Conservation (phyloP, 2,888 invertebrate genomes). For the Trichogramma dendrolimi region DNA sequence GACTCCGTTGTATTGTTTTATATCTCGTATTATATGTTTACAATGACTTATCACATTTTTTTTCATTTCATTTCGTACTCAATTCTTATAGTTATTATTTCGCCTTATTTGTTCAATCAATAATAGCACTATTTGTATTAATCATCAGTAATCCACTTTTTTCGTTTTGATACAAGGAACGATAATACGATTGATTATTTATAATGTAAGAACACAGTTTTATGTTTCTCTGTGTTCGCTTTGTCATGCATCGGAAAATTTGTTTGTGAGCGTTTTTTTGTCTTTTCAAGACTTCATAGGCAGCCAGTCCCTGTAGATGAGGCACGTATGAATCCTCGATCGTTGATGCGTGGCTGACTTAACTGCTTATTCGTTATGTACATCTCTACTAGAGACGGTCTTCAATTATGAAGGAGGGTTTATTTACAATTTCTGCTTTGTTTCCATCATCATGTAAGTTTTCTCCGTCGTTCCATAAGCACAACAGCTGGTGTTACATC, state of each 20-base stretch:
- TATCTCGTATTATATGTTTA: conserved; percentile 31
- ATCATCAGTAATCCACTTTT: conserved; percentile 47
- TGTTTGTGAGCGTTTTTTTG: conserved; percentile 27
- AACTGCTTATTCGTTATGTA: too few species aligned
- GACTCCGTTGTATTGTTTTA: conserved; percentile 39
- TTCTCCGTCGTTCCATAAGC: conserved; percentile 25
- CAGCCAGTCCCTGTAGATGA: too few species aligned
- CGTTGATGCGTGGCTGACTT: too few species aligned
- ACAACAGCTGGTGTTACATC: not conserved
- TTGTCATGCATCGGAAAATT: conserved; percentile 42
- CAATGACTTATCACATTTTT: conserved; percentile 52
- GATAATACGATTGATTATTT: conserved; percentile 48
- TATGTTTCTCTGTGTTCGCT: conserved; percentile 29
- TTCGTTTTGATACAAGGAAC: conserved; percentile 49
- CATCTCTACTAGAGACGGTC: too few species aligned
- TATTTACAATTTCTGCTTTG: too few species aligned
- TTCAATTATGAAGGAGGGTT: too few species aligned
- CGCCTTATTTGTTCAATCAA: conserved; percentile 30
- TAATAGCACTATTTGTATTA: conserved; percentile 36
- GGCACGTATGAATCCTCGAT: too few species aligned
- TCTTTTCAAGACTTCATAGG: conserved; percentile 17
- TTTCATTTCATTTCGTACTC: conserved; percentile 31
- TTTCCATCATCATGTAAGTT: too few species aligned
- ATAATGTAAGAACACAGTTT: conserved; percentile 50
- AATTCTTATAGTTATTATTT: conserved; percentile 20